Evolutionary conservation across 2,113 vertebrate genomes (phyloP).

Genomic region (Xenopus laevis): DNA sequence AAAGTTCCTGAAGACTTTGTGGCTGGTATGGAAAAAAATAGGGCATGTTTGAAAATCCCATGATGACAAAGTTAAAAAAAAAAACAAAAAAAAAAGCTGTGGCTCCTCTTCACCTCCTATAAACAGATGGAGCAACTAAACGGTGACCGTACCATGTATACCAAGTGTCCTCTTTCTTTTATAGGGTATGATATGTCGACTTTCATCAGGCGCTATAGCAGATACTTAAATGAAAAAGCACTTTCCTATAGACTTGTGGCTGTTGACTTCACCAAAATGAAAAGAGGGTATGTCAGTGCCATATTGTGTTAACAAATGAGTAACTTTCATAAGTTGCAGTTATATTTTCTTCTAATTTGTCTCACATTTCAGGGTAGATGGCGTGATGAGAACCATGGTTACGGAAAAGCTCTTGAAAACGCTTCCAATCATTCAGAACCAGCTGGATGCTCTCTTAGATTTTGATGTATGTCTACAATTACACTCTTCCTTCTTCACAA

Average conservation of each 20-base stretch:
- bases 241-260: constrained; percentile 88
- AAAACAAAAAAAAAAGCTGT: too few species aligned
- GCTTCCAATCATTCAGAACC: constrained; percentile 89
- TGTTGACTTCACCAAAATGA: constrained; percentile 95
- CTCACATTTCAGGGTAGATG: constrained; percentile 67
- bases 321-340: neutral
- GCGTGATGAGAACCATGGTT: constrained; percentile 91
- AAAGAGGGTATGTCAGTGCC: constrained; percentile 75
- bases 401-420: constrained; percentile 89
- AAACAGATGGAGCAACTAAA: too few species aligned
- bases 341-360: neutral
- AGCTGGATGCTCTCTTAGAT: constrained; percentile 89
- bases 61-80: too few species aligned
- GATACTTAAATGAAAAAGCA: constrained; percentile 95
- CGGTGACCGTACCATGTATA: too few species aligned
- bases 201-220: constrained; percentile 91
- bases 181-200: constrained; percentile 93
- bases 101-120: too few species aligned
- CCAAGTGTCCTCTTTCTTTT: neutral
- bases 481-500: neutral
- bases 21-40: too few species aligned
- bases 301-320: neutral
- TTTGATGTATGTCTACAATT: constrained; percentile 78
- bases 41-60: too few species aligned
- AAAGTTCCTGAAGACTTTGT: too few species aligned